Evolutionary conservation across 2,888 invertebrate species (phyloP), one percentile per base, ranked within the genome.

Genomic region (Melanostoma scalare): DNA sequence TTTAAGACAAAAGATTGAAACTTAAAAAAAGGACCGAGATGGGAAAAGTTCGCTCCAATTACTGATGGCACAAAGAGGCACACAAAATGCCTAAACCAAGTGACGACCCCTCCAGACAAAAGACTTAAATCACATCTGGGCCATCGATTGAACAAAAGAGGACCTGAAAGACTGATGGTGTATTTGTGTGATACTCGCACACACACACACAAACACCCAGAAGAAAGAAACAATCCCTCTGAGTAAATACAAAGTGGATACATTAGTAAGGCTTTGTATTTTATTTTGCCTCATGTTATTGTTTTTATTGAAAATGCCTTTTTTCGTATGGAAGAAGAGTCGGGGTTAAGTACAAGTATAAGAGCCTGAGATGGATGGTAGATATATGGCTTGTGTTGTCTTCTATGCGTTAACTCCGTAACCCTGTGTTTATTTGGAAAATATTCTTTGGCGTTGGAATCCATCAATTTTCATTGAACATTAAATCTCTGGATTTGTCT

Each of bases 61-160:
- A 20, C 20, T 20, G 20, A 20, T 20, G 20, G 20, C 20, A 20
- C 20, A 20, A 20, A 20, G 20, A 20, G 20, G 20, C 20, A 20
- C 20, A 20, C 20, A 20, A 1, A 42, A 42, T n/a, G 9, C 6
- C 42, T 3, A 4, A 8, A 3, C 42, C 42, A 20, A 20, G 20
- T 4, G 6, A 3, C 42, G 3, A 3, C 42, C 8, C 9, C 42
- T n/a, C 3, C 56, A 74, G 61, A 63, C 74, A 65, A 65, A 58
- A 67, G 74, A 36, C 74, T 67, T 67, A 67, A 75, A 75, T 67
- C 74, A 67, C 74, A 75, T 67, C 74, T 67, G 74, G 67, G 58
- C 65, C 42, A 52, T 55, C 67, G 67, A 58, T 42, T 42, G 8
- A 42, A 42, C 42, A 42, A 42, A 42, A 42, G 42, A 42, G 9